Evolutionary conservation across 2,113 vertebrate species (phyloP).

Genomic region (Nesoenas mayeri): DNA sequence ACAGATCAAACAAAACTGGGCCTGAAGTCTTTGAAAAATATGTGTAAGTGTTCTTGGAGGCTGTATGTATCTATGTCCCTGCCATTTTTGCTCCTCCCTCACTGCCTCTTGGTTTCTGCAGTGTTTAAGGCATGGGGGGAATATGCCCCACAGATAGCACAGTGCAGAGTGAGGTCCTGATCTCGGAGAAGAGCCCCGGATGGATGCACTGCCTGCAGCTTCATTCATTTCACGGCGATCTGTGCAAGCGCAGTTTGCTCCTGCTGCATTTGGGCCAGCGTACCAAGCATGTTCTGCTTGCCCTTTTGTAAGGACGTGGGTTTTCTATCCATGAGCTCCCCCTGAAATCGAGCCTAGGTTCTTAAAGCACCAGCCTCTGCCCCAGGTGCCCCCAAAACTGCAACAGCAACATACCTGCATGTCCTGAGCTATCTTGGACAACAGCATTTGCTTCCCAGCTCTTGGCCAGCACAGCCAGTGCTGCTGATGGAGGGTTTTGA

Average conservation of each 20-base stretch:
- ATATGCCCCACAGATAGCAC: rapidly evolving
- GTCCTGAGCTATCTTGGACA: neutral
- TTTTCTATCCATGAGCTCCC: neutral
- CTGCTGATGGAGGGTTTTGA: neutral
- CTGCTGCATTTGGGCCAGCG: neutral
- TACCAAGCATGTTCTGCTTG: neutral
- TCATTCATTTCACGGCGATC: neutral
- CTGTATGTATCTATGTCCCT: neutral
- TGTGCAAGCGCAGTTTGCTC: neutral
- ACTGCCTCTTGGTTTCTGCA: neutral
- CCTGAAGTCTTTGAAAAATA: neutral
- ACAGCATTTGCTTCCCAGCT: neutral
- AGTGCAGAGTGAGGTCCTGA: neutral
- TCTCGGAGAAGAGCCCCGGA: neutral
- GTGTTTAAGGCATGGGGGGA: neutral
- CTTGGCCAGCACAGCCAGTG: neutral
- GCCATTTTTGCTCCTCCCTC: neutral
- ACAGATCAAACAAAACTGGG: neutral
- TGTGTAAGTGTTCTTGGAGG: neutral
- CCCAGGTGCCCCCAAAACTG: neutral
- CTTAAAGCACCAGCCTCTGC: neutral
- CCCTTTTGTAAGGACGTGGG: neutral
- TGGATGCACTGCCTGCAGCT: neutral
- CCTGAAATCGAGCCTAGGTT: neutral
- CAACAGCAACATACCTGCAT: neutral